These are phyloP conservation scores for Papilio helenus DNA, from an alignment of 1,140 invertebrate genomes.

Conservation along the genomic window DNA sequence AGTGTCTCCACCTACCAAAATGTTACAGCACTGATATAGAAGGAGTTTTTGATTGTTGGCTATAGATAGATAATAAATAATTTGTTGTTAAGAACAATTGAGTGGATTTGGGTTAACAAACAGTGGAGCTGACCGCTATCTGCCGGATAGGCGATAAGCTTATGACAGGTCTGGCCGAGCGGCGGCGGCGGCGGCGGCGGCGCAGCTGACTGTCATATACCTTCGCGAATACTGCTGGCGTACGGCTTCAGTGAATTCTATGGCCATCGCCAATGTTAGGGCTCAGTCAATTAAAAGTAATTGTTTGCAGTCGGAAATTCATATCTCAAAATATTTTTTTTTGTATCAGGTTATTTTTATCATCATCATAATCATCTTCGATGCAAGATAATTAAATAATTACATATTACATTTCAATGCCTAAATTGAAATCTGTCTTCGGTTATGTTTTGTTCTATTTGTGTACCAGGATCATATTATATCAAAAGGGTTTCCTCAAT, in stretches of 20 bases:
- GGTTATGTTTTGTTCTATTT: neutral
- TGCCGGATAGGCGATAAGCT: constrained; percentile 45
- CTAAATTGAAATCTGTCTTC: neutral
- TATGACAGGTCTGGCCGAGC: neutral
- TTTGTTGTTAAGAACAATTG: constrained; percentile 36
- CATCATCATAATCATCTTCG: neutral
- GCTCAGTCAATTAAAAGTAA: too few species aligned
- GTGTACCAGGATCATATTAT: neutral
- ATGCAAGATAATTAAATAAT: neutral
- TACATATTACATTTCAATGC: neutral
- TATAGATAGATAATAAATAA: neutral
- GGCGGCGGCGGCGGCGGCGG: neutral
- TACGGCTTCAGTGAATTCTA: neutral
- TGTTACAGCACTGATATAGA: neutral
- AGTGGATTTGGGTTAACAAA: constrained; percentile 55
- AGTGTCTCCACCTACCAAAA: too few species aligned
- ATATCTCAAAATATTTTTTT: neutral
- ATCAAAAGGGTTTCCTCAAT: neutral
- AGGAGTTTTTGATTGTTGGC: neutral
- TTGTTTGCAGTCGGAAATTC: neutral
- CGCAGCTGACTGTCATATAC: too few species aligned
- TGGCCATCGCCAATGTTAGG: too few species aligned
- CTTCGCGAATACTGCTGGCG: neutral
- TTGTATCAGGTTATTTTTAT: neutral
- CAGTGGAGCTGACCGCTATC: constrained; percentile 44